Base-by-base conservation (phyloP, 2,113 vertebrate species). In the Progne subis region DNA sequence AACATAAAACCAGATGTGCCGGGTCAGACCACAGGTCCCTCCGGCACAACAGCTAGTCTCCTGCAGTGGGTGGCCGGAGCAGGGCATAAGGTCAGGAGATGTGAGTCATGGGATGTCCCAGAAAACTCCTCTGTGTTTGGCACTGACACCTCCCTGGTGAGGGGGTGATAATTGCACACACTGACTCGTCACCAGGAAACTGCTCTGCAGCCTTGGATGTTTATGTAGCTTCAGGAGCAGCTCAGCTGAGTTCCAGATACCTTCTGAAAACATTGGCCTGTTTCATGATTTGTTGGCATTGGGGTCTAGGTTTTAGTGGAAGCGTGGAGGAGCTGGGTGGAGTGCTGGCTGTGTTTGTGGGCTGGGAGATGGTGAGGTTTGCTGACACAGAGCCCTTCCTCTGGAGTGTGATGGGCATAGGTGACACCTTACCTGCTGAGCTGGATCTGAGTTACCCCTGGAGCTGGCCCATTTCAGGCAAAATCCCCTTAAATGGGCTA, bases 1-100 rank as follows among this genome's bases (percentile, higher is more conserved):
- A 91, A 88, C 53, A n/a, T 76, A 79, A 93, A 94, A 94, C 75
- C 90, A 94, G 84, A 94, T 75, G 90, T 95, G 74, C 77, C 3
- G 84, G 64, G 87, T 86, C 65, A 78, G 61, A 89, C 87, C 65
- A 28, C 61, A 77, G 68, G 60, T 84, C 81, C 79, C 52, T 84
- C 29, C 2, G 47, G 68, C 20, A 69, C 47, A 44, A 60, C 2
- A 12, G 83, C n/a, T 55, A 0, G 1, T 87, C 87, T 92, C 81
- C 77, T 84, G 64, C 4, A 12, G 85, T 56, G 82, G 67, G 88
- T 94, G 90, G 90, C 82, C 15, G 0, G 63, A 91, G 78, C 47
- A 82, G 70, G 70, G 53, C 56, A 46, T 11, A 25, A 72, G 83
- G 76, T 64, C 68, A 77, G 79, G 53, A 90, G 85, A n/a, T 0